phyloP scores from a whole-genome alignment of 2,888 invertebrate genomes.

The Dynastes hyllus region DNA sequence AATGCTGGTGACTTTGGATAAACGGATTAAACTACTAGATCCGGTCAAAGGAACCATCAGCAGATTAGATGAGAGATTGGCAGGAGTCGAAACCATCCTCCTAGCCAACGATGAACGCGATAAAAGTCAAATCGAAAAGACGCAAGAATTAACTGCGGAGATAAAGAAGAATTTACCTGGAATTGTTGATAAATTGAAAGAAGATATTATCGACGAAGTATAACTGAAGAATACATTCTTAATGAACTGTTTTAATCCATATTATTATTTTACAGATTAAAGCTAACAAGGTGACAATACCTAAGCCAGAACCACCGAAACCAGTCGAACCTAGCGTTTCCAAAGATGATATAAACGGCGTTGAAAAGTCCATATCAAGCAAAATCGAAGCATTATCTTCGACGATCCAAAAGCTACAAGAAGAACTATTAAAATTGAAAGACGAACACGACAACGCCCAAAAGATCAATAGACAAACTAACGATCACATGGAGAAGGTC shows the following conservation, averaged over 20 bases:
- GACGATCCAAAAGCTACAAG: constrained; percentile 60
- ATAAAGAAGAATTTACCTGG: constrained; percentile 72
- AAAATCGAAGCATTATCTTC: constrained; percentile 64
- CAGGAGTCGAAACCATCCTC: constrained; percentile 84
- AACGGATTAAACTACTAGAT: constrained; percentile 81
- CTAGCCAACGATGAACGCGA: constrained; percentile 82
- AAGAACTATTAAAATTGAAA: constrained; percentile 65
- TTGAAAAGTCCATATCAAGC: constrained; percentile 49
- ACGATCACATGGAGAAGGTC: constrained; percentile 70
- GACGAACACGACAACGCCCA: constrained; percentile 69
- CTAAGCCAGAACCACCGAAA: constrained; percentile 11
- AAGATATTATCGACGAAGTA: constrained; percentile 67
- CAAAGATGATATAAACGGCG: constrained; percentile 48
- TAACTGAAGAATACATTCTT: not conserved
- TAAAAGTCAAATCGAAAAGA: constrained; percentile 77
- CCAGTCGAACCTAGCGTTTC: constrained; percentile 52
- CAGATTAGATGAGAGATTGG: constrained; percentile 83
- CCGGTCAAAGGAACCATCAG: constrained; percentile 81
- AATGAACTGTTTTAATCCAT: not conserved
- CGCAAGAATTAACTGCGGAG: constrained; percentile 75
- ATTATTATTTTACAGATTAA: constrained; percentile 36
- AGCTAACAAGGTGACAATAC: constrained; percentile 43
- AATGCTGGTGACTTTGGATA: constrained; percentile 80
- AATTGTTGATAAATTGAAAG: constrained; percentile 71
- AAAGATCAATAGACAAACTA: constrained; percentile 70